Evolutionary conservation across 2,888 invertebrate species (phyloP).

Genomic region (Oeneis ivallda): DNA sequence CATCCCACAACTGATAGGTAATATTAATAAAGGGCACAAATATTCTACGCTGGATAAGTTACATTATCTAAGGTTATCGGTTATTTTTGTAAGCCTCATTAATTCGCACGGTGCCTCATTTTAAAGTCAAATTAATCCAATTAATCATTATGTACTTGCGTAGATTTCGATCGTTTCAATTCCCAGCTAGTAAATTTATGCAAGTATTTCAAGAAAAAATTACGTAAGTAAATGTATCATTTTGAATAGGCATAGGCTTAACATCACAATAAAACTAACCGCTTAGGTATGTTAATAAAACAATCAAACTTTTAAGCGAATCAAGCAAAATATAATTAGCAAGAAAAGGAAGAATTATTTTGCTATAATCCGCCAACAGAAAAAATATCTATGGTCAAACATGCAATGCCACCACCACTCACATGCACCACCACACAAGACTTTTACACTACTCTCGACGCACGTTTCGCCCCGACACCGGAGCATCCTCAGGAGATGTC

Average conservation of each 20-base stretch:
- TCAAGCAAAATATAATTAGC: too few species aligned
- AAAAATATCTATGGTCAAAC: too few species aligned
- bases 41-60: neutral
- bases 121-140: conserved; percentile 13
- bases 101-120: conserved; percentile 7
- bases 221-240: neutral
- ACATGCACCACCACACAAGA: too few species aligned
- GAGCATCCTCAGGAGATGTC: too few species aligned
- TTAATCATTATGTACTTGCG: conserved; percentile 8
- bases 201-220: conserved; percentile 8
- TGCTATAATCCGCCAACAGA: too few species aligned
- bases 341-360: too few species aligned
- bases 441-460: too few species aligned
- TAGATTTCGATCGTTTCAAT: conserved; percentile 1
- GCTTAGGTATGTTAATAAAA: too few species aligned
- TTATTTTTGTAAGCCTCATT: conserved; percentile 3
- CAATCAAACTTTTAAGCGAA: too few species aligned
- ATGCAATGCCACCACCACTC: too few species aligned
- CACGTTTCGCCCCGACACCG: too few species aligned
- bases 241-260: neutral
- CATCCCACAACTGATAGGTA: neutral
- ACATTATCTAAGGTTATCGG: neutral
- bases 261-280: too few species aligned
- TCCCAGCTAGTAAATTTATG: conserved; percentile 7
- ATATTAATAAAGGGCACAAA: neutral